Evolutionary conservation across 2,797 vertebrate species (phyloP).

Genomic region (Coreius guichenoti): DNA sequence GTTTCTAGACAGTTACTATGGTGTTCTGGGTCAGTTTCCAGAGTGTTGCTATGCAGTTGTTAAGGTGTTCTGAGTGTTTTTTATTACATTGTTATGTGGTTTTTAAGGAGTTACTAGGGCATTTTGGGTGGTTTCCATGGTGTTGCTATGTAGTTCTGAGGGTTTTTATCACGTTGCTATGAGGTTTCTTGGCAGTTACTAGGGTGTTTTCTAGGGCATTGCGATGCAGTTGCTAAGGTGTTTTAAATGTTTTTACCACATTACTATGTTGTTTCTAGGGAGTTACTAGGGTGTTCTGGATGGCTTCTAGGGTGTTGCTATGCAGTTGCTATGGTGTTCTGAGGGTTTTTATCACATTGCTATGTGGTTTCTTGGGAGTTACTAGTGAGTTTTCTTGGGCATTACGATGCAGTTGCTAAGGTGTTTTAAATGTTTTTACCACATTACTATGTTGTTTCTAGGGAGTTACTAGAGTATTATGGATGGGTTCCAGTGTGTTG

Average conservation of each 20-base stretch:
- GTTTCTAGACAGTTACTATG: neutral
- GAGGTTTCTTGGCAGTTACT: neutral
- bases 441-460: neutral
- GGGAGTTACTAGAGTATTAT: no score
- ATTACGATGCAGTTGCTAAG: neutral
- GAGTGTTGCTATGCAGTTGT: neutral
- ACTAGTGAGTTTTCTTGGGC: neutral
- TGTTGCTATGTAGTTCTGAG: neutral
- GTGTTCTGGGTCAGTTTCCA: neutral
- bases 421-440: neutral
- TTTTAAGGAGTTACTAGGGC: neutral
- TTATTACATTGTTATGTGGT: neutral
- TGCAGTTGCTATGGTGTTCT: neutral
- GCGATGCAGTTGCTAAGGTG: no score
- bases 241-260: neutral
- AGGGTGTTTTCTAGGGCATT: neutral
- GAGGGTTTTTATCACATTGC: neutral
- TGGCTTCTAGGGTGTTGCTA: neutral
- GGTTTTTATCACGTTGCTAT: accelerated
- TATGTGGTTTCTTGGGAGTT: neutral
- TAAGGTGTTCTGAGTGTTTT: neutral
- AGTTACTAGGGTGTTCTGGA: neutral
- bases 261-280: neutral
- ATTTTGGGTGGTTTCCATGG: no score
- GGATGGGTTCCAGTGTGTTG: no score